Evolutionary conservation across 1,140 invertebrate species (phyloP), one percentile per base, ranked within the genome.

Genomic region (Lamellibrachia luymesi): DNA sequence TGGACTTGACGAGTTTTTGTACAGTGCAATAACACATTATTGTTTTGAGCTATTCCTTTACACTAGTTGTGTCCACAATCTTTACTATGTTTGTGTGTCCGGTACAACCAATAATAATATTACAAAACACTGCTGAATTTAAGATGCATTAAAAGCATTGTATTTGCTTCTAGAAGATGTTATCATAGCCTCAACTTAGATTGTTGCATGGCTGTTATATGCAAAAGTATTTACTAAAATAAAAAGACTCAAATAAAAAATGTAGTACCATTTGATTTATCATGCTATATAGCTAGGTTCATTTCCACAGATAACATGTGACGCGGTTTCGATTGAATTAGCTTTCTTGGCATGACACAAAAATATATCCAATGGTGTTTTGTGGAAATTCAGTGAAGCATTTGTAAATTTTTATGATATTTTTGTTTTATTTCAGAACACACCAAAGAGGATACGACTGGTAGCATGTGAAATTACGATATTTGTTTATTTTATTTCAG

Each of bases 391-490:
- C 17, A 90, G 17, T 17, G 89, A 90, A 90, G 27, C 27, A 27
- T 90, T 90, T 27, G 17, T 27, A 1, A 22, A 90, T 90, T 90
- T 90, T 91, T 10, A 93, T 93, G 5, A 92, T 93, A 38, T 93
- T 92, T 92, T 91, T n/a, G 0, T 89, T 91, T 91, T 51, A 13
- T 93, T 93, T 90, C 93, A 93, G 80, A 91, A 51, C 27, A 49
- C 93, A 27, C 51, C 50, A 90, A 93, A 93, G 92, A 93, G 93
- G 91, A 92, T 94, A 64, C 51, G 64, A 50, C 92, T 96, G n/a
- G 95, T 94, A 91, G 94, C 95, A 94, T 95, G 95, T 56, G 95
- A 96, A 94, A 95, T 96, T 38, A 95, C 95, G 38, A 38, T 38
- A 38, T 38, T 38, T 38, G 38, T 38, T 38, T 38, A 38, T 38